A percentile compares a stretch with the other conserved stretches of the same genome.
Conservation (phyloP, 2,888 invertebrate species). For the Andrena flavipes region DNA sequence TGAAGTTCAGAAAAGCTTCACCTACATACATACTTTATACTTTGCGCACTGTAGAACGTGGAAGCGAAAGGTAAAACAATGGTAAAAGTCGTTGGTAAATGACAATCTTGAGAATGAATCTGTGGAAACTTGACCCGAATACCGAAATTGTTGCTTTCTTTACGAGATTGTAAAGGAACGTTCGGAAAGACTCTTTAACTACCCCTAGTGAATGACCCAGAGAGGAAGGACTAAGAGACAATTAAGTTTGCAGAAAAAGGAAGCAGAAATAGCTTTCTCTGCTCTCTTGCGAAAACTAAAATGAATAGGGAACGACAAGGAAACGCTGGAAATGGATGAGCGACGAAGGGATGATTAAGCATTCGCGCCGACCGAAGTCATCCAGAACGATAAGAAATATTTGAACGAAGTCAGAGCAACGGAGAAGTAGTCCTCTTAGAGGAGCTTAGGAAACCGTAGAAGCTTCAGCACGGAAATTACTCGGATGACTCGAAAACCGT, state of each 20-base stretch:
- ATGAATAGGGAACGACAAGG: background rate
- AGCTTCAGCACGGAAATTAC: constrained; percentile 26
- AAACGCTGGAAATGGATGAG: background rate
- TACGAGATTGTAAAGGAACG: no score
- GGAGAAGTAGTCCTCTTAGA: constrained; percentile 25
- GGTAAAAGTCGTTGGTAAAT: background rate
- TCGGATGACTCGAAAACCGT: background rate
- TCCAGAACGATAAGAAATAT: background rate
- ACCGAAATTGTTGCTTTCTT: no score
- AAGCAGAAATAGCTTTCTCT: background rate
- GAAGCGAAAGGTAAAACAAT: constrained; percentile 31
- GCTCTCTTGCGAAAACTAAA: background rate
- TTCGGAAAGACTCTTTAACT: background rate
- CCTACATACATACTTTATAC: background rate
- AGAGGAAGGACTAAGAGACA: background rate
- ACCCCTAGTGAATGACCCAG: background rate
- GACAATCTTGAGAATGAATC: background rate
- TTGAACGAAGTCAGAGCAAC: background rate
- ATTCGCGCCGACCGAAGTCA: background rate
- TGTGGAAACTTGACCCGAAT: no score
- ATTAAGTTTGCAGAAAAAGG: background rate
- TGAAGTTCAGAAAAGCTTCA: background rate
- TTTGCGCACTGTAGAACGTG: background rate
- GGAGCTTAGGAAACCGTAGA: constrained; percentile 52
- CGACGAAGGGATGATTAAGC: background rate